Evolutionary conservation across 1,140 invertebrate genomes (phyloP).

Genomic region (Saccostrea echinata): DNA sequence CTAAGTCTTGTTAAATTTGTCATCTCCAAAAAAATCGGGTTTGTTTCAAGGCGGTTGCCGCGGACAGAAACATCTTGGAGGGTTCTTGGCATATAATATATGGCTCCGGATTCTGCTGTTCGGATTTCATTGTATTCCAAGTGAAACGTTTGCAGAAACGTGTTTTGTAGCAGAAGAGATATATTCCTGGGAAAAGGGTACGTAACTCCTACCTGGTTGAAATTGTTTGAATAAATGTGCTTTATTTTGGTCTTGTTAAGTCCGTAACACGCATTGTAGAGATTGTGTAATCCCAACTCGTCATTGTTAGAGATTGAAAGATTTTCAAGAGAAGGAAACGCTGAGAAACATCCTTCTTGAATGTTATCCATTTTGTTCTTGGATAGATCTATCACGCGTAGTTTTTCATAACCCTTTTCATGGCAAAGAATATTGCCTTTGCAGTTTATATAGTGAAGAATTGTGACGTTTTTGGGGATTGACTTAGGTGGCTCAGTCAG

Average conservation of each 20-base stretch:
- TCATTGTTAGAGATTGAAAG: background rate
- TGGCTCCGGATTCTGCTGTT: background rate
- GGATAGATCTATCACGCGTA: background rate
- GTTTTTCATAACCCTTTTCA: background rate
- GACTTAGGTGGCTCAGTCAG: background rate
- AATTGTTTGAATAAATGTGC: background rate
- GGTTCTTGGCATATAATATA: background rate
- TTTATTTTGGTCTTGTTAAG: background rate
- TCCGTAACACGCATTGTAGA: background rate
- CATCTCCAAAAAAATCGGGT: background rate
- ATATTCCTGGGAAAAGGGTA: background rate
- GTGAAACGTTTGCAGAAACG: background rate
- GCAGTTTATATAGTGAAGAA: background rate
- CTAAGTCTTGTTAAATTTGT: background rate
- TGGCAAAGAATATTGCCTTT: background rate
- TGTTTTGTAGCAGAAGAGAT: background rate
- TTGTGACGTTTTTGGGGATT: background rate
- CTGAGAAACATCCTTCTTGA: background rate
- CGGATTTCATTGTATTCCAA: slow-evolving; percentile 1
- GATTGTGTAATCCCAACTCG: background rate
- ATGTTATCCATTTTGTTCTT: background rate
- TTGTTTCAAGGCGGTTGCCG: slow-evolving; percentile 1
- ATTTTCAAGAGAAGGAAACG: background rate
- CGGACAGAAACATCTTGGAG: background rate
- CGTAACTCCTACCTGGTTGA: background rate